A percentile compares a stretch with the other conserved stretches of the same genome.
phyloP scores from a whole-genome alignment of 2,797 vertebrate genomes.

The Squalus acanthias region DNA sequence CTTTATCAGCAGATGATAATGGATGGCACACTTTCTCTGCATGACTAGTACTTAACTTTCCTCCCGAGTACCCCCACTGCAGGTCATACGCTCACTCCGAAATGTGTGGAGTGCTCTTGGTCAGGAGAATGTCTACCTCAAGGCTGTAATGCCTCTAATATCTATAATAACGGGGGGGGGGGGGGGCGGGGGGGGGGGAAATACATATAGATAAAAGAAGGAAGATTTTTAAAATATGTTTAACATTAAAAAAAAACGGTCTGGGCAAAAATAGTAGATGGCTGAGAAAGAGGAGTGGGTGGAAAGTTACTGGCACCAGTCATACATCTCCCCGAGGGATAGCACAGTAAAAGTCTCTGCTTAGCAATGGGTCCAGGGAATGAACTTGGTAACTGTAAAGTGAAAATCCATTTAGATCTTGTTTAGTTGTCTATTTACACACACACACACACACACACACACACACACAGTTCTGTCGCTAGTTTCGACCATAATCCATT shows the following conservation, averaged over 20 bases:
- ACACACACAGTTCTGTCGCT: background rate
- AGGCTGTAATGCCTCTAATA: background rate
- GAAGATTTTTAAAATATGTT: no score
- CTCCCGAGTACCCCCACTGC: background rate
- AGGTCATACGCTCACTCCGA: background rate
- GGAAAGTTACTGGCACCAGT: conserved; percentile 15
- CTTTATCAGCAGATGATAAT: conserved; percentile 51
- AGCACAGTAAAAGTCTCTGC: background rate
- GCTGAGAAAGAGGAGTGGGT: background rate
- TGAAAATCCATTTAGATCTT: background rate
- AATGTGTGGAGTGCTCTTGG: background rate
- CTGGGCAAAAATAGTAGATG: background rate
- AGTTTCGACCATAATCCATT: background rate
- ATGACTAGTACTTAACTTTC: conserved; percentile 43
- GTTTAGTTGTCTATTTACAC: background rate
- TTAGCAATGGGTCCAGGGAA: background rate
- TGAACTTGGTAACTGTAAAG: background rate
- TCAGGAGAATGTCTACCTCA: background rate
- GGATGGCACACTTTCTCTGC: conserved; percentile 49
- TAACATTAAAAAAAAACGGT: no score
- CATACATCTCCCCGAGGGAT: background rate
- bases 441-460: background rate
- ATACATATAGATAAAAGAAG: no score
- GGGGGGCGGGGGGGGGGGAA: no score
- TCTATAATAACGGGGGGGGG: no score